phyloP scores from a whole-genome alignment of 2,797 vertebrate genomes.

The Benthosema pterotum region DNA sequence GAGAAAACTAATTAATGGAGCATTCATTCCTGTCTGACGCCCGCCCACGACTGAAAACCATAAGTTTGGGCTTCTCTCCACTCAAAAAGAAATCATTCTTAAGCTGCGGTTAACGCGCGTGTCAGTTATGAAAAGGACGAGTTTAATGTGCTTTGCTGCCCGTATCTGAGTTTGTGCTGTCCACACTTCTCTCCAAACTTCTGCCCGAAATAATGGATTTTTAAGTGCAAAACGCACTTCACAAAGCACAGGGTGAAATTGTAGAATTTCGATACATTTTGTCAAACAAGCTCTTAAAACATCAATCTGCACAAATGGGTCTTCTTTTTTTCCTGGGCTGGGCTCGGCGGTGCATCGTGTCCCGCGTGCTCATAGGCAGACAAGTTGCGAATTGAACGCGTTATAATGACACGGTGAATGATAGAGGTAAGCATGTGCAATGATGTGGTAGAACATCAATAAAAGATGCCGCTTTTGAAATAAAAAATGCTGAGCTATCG shows the following conservation, averaged over 20 bases:
- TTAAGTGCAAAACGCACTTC: constrained; percentile 51
- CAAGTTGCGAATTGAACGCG: constrained; percentile 34
- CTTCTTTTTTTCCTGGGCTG: constrained; percentile 18
- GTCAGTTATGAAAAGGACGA: constrained; percentile 62
- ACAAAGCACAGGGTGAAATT: constrained; percentile 7
- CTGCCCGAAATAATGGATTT: constrained; percentile 61
- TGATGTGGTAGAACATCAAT: constrained; percentile 57
- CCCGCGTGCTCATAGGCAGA: constrained; percentile 27
- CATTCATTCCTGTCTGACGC: constrained; percentile 64
- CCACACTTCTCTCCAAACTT: constrained; percentile 41
- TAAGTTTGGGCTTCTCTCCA: constrained; percentile 54
- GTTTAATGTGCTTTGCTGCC: constrained; percentile 61
- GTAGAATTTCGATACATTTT: constrained; percentile 46
- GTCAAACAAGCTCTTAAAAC: constrained; percentile 37
- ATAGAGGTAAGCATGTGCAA: constrained; percentile 49
- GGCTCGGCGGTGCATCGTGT: constrained; percentile 22
- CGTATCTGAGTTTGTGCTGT: constrained; percentile 48
- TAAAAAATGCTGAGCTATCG: constrained; percentile 61
- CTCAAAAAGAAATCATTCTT: constrained; percentile 68
- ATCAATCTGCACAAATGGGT: constrained; percentile 1
- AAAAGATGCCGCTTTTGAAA: constrained; percentile 54
- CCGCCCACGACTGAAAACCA: constrained; percentile 47
- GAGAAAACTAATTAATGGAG: constrained; percentile 72
- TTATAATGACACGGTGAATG: constrained; percentile 34
- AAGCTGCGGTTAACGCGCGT: constrained; percentile 67